phyloP scores from a whole-genome alignment of 2,888 invertebrate genomes.

The Hylaea fasciaria region DNA sequence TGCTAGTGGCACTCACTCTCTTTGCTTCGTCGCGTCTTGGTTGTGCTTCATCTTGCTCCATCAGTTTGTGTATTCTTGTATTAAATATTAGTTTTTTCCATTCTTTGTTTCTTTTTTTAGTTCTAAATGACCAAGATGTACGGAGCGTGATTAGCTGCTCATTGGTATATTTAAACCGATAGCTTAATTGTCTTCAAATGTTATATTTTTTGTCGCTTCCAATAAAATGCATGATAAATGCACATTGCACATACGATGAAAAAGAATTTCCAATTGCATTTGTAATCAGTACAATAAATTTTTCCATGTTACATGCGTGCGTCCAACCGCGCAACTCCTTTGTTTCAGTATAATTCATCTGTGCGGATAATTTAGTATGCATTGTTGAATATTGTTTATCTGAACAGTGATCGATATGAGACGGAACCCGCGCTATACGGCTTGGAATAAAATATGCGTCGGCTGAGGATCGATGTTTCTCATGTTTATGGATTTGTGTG shows the following conservation, averaged over 20 bases:
- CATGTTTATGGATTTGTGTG: constrained; percentile 25
- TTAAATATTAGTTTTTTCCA: no score
- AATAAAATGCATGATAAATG: no score
- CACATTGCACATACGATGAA: not conserved
- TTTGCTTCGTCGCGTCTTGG: no score
- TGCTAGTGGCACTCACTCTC: no score
- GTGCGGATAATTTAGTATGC: constrained; percentile 22
- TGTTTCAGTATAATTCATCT: constrained; percentile 26
- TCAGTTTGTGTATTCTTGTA: no score
- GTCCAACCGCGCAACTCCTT: constrained; percentile 14
- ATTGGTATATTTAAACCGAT: no score
- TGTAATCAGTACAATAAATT: constrained; percentile 2
- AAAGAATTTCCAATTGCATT: constrained; percentile 4
- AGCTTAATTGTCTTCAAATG: no score
- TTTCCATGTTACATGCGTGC: constrained; percentile 10
- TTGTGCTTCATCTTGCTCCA: no score
- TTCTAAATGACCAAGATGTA: no score
- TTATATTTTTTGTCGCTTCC: no score
- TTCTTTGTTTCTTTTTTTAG: no score
- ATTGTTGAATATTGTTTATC: constrained; percentile 28
- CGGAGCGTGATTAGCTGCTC: no score
- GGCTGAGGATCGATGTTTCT: constrained; percentile 16
- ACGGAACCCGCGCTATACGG: constrained; percentile 8
- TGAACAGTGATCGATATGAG: constrained; percentile 30
- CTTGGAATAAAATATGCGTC: constrained; percentile 12